Conservation (phyloP, 2,888 invertebrate genomes). For the Lithophane socia region DNA sequence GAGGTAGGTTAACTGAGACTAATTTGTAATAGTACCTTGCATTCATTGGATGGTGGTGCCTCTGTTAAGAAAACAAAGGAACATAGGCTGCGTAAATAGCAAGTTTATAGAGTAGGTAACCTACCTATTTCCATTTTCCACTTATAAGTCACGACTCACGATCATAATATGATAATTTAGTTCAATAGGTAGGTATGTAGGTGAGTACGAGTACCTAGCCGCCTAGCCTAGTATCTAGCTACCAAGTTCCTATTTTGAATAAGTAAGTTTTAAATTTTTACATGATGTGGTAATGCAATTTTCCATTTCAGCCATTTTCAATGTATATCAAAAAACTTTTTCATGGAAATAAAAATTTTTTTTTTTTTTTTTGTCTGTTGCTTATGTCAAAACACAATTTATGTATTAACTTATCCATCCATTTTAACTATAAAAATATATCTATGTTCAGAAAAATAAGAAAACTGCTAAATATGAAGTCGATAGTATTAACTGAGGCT, state of each 20-base stretch:
- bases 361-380: no score
- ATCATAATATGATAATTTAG: neutral
- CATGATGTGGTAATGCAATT: no score
- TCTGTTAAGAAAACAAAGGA: neutral
- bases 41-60: neutral
- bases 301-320: neutral
- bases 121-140: neutral
- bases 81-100: neutral
- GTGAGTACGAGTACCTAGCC: no score
- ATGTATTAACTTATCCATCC: no score
- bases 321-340: no score
- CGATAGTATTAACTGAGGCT: neutral
- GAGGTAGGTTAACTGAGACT: neutral
- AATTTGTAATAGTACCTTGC: conserved; percentile 5
- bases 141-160: no score
- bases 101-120: neutral
- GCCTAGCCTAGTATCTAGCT: neutral
- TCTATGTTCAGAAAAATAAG: neutral
- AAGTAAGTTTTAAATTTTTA: neutral
- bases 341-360: neutral
- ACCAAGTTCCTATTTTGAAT: neutral
- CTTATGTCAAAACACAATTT: neutral
- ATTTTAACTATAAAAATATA: neutral
- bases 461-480: neutral
- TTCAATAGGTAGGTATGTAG: neutral